Conservation (phyloP, 2,113 vertebrate species). For the Maccullochella peelii region DNA sequence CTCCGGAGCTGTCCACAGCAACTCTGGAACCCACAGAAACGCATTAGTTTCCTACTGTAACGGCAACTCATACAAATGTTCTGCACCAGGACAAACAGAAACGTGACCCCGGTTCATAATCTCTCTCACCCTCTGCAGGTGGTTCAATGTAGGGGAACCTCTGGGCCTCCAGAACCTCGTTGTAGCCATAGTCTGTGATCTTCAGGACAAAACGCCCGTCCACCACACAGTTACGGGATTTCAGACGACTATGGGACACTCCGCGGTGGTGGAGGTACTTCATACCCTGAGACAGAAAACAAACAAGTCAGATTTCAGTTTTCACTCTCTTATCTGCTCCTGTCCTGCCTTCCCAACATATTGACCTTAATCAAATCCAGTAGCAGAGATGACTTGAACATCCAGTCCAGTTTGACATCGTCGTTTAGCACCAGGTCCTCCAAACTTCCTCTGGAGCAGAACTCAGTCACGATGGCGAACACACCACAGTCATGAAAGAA, state of each 20-base stretch:
- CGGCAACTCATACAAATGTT: not conserved
- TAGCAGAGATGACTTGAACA: slow-evolving; percentile 88
- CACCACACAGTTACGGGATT: slow-evolving; percentile 87
- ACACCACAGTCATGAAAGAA: slow-evolving; percentile 87
- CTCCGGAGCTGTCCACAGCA: slow-evolving; percentile 88
- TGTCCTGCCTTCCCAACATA: not conserved
- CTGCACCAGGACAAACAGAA: not conserved
- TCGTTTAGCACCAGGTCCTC: slow-evolving; percentile 85
- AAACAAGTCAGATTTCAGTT: not conserved
- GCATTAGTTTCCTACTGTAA: not conserved
- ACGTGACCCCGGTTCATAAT: not conserved
- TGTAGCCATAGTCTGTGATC: slow-evolving; percentile 85
- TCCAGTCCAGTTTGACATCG: slow-evolving; percentile 88
- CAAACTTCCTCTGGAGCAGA: slow-evolving; percentile 86
- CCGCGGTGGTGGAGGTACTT: slow-evolving; percentile 85
- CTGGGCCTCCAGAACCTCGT: slow-evolving; percentile 80
- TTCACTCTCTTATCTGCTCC: not conserved
- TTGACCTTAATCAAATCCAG: slow-evolving; percentile 87
- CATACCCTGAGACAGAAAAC: slow-evolving; percentile 78
- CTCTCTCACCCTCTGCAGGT: slow-evolving; percentile 74
- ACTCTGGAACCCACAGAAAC: slow-evolving; percentile 54
- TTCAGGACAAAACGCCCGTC: slow-evolving; percentile 86
- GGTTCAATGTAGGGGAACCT: slow-evolving; percentile 72
- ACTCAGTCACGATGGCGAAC: slow-evolving; percentile 87
- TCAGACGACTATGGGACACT: slow-evolving; percentile 80